Evolutionary conservation across 2,113 vertebrate genomes (phyloP).

Genomic region (Shinisaurus crocodilurus): DNA sequence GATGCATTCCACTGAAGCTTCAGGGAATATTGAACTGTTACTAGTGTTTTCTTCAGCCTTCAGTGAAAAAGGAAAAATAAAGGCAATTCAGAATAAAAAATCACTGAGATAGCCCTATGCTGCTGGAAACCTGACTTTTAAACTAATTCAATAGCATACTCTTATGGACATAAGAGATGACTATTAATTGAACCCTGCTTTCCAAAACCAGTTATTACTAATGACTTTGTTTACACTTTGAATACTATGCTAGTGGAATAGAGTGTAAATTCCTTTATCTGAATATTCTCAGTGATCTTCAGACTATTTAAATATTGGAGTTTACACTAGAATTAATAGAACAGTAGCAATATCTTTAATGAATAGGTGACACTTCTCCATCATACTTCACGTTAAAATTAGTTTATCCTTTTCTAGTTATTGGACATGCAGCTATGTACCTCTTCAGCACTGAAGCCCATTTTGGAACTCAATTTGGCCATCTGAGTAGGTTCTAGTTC

Average conservation of each 20-base stretch:
- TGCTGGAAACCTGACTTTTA: not conserved
- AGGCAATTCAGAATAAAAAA: conserved; percentile 44
- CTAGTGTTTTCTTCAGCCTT: conserved; percentile 70
- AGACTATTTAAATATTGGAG: not conserved
- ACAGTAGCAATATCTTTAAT: not conserved
- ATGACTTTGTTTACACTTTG: not conserved
- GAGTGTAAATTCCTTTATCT: not conserved
- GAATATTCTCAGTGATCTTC: not conserved
- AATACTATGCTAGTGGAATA: not conserved
- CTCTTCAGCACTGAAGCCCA: conserved; percentile 33
- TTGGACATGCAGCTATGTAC: conserved; percentile 33
- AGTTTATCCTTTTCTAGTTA: conserved; percentile 59
- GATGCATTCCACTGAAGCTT: conserved; percentile 37
- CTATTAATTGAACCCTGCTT: not conserved
- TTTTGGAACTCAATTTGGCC: conserved; percentile 19
- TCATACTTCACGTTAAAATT: not conserved
- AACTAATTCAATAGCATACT: not conserved
- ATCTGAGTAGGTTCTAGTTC: conserved; percentile 17
- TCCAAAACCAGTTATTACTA: not conserved
- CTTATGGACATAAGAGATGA: not conserved
- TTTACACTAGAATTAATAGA: not conserved
- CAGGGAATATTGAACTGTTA: conserved; percentile 17
- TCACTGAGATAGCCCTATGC: conserved; percentile 3
- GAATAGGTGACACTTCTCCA: not conserved
- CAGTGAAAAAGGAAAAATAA: conserved; percentile 50